These are phyloP conservation scores for Cryptus viduatorius DNA, from an alignment of 2,888 invertebrate species.

Conservation along the genomic window DNA sequence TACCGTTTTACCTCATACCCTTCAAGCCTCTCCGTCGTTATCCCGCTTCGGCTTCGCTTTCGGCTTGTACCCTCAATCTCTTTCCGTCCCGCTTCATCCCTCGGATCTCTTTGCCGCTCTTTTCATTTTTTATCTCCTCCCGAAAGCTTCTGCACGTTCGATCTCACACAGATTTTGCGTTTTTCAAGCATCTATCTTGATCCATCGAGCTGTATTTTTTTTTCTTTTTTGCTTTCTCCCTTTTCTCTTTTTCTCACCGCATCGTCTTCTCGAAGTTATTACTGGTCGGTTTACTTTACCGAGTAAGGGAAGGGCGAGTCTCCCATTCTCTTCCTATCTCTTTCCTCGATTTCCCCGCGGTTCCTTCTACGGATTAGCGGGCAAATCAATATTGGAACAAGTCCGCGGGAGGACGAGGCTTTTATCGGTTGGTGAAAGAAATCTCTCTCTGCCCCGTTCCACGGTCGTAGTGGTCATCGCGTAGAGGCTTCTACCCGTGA, in stretches of 20 bases:
- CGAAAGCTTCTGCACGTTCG: conserved; percentile 28
- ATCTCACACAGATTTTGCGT: conserved; percentile 28
- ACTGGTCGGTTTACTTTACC: conserved; percentile 82
- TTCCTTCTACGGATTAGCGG: conserved; percentile 83
- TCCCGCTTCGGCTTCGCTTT: conserved; percentile 43
- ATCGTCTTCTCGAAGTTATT: conserved; percentile 76
- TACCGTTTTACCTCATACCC: not conserved
- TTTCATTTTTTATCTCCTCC: conserved; percentile 22
- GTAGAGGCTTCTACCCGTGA: conserved; percentile 22
- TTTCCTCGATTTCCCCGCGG: conserved; percentile 63
- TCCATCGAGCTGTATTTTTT: conserved; percentile 67
- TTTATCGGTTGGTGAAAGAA: conserved; percentile 83
- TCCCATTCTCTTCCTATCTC: conserved; percentile 40
- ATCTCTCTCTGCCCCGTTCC: conserved; percentile 67
- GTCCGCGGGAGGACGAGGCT: conserved; percentile 80
- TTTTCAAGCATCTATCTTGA: conserved; percentile 14
- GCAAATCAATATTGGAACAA: conserved; percentile 84
- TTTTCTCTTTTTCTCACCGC: conserved; percentile 23
- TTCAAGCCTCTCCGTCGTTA: conserved; percentile 5
- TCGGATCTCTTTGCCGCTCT: not conserved
- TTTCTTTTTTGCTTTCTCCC: conserved; percentile 32
- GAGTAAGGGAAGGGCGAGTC: conserved; percentile 75
- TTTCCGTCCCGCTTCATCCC: not conserved
- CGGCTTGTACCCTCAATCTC: conserved; percentile 28
- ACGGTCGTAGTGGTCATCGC: conserved; percentile 48